Percentiles rank a stretch among this genome's conserved stretches.
These are phyloP conservation scores for Aphaenogaster floridana DNA, from an alignment of 1,140 invertebrate species.

Conservation along the genomic window DNA sequence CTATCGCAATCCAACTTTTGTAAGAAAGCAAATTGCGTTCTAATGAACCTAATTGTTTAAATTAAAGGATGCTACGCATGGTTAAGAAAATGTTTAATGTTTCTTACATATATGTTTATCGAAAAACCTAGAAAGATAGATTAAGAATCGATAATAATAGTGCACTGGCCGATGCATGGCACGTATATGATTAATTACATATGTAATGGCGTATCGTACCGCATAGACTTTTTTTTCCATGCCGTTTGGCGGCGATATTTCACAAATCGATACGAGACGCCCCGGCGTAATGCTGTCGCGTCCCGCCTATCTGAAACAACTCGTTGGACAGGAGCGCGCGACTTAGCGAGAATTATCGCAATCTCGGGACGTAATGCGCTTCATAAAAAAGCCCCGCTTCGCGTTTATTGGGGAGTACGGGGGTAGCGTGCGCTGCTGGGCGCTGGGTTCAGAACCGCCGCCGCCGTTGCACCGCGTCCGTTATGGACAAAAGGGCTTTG, in stretches of 20 bases:
- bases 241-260: constrained; percentile 34
- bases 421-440: constrained; percentile 57
- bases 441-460: constrained; percentile 72
- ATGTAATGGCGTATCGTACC: neutral
- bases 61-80: neutral
- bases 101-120: neutral
- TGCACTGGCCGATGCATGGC: neutral
- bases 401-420: constrained; percentile 74
- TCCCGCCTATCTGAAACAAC: constrained; percentile 47
- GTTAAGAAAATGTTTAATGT: neutral
- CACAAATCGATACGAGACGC: constrained; percentile 41
- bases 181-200: constrained; percentile 25
- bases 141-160: constrained; percentile 22
- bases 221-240: neutral
- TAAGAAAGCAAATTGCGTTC: neutral
- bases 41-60: neutral
- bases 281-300: constrained; percentile 14
- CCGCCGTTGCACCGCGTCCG: constrained; percentile 69
- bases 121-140: neutral
- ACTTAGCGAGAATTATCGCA: constrained; percentile 69
- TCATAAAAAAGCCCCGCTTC: constrained; percentile 60
- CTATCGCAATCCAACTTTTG: neutral
- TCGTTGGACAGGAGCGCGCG: constrained; percentile 8
- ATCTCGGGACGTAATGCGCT: constrained; percentile 58
- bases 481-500: constrained; percentile 76